phyloP scores from a whole-genome alignment of 2,888 invertebrate genomes.

The Mesorhabditis sp. region DNA sequence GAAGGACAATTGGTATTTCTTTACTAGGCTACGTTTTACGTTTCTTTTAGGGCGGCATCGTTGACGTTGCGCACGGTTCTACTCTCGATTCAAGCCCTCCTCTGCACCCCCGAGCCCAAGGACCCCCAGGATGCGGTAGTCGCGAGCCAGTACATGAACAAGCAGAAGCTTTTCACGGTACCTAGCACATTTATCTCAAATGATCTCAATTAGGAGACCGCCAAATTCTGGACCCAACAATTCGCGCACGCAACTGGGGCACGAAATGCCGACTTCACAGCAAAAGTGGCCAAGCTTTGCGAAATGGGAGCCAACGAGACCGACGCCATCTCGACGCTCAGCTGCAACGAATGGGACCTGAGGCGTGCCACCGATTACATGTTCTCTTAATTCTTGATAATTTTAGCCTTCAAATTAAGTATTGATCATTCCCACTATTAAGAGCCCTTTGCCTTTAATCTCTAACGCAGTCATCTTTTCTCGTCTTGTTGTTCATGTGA shows the following conservation, averaged over 20 bases:
- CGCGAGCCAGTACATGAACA: slow-evolving; percentile 90
- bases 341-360: slow-evolving; percentile 48
- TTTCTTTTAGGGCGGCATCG: slow-evolving; percentile 79
- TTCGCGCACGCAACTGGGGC: slow-evolving; percentile 81
- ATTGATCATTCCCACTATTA: too few relatives aligned
- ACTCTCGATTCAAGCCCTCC: slow-evolving; percentile 86
- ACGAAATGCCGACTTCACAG: slow-evolving; percentile 74
- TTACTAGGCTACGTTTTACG: not conserved
- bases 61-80: slow-evolving; percentile 93
- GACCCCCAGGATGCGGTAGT: slow-evolving; percentile 79
- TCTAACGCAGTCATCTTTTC: too few relatives aligned
- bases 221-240: slow-evolving; percentile 88
- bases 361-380: slow-evolving; percentile 45
- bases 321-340: slow-evolving; percentile 40
- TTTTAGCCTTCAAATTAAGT: not conserved
- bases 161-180: slow-evolving; percentile 75
- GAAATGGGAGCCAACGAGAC: slow-evolving; percentile 89
- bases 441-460: too few relatives aligned
- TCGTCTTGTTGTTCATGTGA: too few relatives aligned
- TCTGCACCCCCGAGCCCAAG: slow-evolving; percentile 66
- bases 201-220: slow-evolving; percentile 68
- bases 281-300: slow-evolving; percentile 79
- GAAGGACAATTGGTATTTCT: slow-evolving; percentile 68
- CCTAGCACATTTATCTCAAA: too few relatives aligned
- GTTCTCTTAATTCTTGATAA: slow-evolving; percentile 30